Base-by-base conservation (phyloP, 2,113 vertebrate genomes). In the Cottus gobio region DNA sequence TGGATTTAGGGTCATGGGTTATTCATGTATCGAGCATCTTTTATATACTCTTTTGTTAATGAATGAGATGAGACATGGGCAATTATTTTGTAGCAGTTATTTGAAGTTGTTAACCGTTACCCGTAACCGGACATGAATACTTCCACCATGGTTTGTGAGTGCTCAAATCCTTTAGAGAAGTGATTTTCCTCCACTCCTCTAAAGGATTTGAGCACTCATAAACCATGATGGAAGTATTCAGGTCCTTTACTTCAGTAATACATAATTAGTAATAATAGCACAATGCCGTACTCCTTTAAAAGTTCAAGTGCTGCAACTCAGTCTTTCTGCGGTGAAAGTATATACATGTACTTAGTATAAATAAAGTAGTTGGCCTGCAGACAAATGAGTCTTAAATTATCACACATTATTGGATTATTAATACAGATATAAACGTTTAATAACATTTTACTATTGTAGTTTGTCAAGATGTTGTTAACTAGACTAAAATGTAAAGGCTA, bases 1-100 rank as follows among this genome's bases (percentile, higher is more conserved):
- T 61, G 34, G 31, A 71, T 85, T 66, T 73, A 50, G 78, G 36
- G 24, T 61, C 60, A 26, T n/a, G 66, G 48, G 80, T 68, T 75
- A 76, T 83, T 75, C 39, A 72, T 62, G 16, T 71, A 46, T 54
- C 37, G 12, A 77, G 56, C n/a, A 5, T 8, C 22, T 62, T 82
- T 71, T 12, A 30, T 30, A 30, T 20, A 62, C 10, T n/a, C n/a
- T n/a, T n/a, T n/a, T 7, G 15, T 26, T 13, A 3, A 57, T 22
- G 61, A 75, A 37, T 16, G 1, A 34, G n/a, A 42, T 58, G 7
- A 13, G 2, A 15, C 8, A 10, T 30, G 24, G 52, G 8, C 18
- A 1, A 36, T 36, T 2, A 15, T 31, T n/a, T n/a, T 1, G 2
- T 31, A 20, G 62, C 13, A 50, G 58, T 48, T 61, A 5, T 72